These are phyloP conservation scores for Mormyrus iriodes DNA, from an alignment of 2,113 vertebrate genomes.

Conservation along the genomic window DNA sequence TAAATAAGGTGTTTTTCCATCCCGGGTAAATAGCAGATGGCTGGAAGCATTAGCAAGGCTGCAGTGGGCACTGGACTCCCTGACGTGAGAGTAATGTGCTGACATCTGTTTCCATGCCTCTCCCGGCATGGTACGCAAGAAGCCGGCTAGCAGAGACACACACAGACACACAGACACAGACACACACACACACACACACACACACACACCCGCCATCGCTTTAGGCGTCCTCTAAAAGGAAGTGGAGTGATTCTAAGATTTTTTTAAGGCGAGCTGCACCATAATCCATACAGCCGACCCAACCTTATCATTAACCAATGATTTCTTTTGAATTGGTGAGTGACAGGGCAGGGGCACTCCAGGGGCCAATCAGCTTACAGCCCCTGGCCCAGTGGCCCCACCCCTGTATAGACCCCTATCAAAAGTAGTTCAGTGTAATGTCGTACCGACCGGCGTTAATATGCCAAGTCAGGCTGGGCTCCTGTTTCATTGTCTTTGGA, in stretches of 20 bases:
- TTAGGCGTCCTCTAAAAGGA: too few relatives aligned
- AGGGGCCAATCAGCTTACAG: background rate
- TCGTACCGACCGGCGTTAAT: background rate
- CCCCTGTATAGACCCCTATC: background rate
- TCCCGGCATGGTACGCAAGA: background rate
- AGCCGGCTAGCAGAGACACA: background rate
- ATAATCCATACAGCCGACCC: background rate
- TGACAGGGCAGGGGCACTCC: background rate
- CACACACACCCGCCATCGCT: too few relatives aligned
- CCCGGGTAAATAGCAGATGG: constrained; percentile 21
- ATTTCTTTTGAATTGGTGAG: background rate
- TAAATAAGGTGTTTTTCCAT: constrained; percentile 13
- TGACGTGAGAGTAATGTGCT: background rate
- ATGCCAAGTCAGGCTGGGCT: background rate
- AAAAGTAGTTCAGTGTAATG: background rate
- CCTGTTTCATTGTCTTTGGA: background rate
- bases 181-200: background rate
- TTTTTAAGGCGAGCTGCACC: background rate
- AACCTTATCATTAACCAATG: background rate
- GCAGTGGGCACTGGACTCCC: background rate
- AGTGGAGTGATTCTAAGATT: too few relatives aligned
- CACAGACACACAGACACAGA: background rate
- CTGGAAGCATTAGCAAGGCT: constrained; percentile 4
- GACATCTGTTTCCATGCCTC: constrained; percentile 7
- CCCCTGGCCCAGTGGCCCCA: background rate